Base-by-base conservation (phyloP, 2,797 vertebrate genomes). In the Nyctibius grandis region DNA sequence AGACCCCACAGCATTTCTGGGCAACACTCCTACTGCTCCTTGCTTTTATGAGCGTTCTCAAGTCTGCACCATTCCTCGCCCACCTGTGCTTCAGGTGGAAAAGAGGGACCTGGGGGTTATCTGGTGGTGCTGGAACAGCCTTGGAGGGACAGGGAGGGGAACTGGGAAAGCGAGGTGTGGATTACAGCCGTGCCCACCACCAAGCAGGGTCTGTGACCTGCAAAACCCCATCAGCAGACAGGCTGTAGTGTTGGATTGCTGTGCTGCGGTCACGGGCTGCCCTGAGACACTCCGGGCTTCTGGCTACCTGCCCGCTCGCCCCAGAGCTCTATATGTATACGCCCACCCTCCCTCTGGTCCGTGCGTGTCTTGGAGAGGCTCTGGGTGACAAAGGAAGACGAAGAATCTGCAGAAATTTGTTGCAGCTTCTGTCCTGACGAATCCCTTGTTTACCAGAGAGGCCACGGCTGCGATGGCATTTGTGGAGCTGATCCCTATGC, bases 281-380 rank as follows among this genome's bases (percentile, higher is more conserved):
- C n/a, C 22, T 4, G 19, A 31, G 33, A 12, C 3, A 18, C 20
- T 33, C 21, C 1, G 1, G 15, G 28, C 36, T n/a, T 15, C 23
- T 28, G n/a, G 9, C 53, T 51, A 2, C 5, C 64, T 51, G 28
- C 48, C 69, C 1, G 0, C 53, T 14, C 38, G 20, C 22, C 47
- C 50, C 42, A 81, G 64, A 64, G 70, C 64, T 45, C 54, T 7
- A 0, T 6, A 3, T 4, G 10, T 18, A 4, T 2, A 1, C 22
- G 12, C 14, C 28, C 53, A 23, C n/a, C 53, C 17, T 33, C 17
- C 1, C 34, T 25, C 20, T 1, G 1, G 3, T 9, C 40, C 1
- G 0, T 14, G 40, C 15, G 1, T 28, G 33, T 34, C 61, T 40
- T 9, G 44, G 65, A 20, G 38, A 8, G 21, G 1, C 68, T 68